Base-by-base conservation (phyloP, 2,888 invertebrate species). In the Peribatodes rhomboidaria region DNA sequence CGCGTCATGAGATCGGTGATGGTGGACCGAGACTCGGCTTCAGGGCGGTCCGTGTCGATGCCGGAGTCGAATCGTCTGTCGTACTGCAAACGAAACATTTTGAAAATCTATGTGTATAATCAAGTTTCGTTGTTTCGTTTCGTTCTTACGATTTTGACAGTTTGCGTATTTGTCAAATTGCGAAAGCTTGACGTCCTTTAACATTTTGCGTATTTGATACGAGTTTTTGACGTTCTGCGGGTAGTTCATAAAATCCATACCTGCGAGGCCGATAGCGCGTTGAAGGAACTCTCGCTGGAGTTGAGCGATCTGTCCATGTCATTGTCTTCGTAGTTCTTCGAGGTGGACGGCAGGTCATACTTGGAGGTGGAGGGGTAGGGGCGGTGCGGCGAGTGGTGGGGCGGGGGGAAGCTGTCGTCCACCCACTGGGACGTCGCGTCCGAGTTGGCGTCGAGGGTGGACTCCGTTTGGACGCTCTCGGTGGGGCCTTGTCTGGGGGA, bases 391-490 rank as follows among this genome's bases (percentile, higher is more conserved):
- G 87, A 85, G 73, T 85, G 84, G 74, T 85, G 84, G 31, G 87
- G 82, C n/a, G 85, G 83, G 65, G 90, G 92, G 85, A 93, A 93
- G 77, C 92, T 92, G 83, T 94, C 93, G 82, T 93, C 93, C 69
- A 94, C 92, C 93, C 93, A 94, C 67, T 93, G 92, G 80, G 91
- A 91, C 71, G 93, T 94, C 20, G 93, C 93, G 78, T 90, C 91
- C 14, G 89, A 88, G 76, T 87, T 86, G 20, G 82, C 85, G 35
- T 87, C 86, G 0, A 89, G 74, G 0, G 88, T 88, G 0, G 89
- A 89, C 27, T 89, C 90, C 0, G 87, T 85, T 69, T 83, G 86
- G 9, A 78, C 83, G 67, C 82, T 68, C 20, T 72, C 82, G 62
- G 79, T 79, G 57, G 68, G 46, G 0, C 56, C 63, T 61, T 70